A percentile compares a stretch with the other conserved stretches of the same genome.
phyloP scores from a whole-genome alignment of 2,797 vertebrate genomes.

The Rhodeus uyekii region DNA sequence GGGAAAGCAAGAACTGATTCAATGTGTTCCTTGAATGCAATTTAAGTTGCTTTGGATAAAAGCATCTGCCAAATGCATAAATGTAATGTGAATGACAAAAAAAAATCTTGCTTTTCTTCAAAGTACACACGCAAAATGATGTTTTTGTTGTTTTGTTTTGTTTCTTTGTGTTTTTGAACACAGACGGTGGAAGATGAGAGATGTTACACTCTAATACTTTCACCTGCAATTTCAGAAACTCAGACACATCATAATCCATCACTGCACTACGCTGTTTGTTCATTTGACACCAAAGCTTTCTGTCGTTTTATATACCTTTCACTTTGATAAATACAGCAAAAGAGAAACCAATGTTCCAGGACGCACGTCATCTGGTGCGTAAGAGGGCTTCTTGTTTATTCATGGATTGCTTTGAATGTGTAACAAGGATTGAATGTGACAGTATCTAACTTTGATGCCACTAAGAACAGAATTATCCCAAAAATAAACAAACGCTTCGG shows the following conservation, averaged over 20 bases:
- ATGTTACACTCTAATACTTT: slow-evolving; percentile 46
- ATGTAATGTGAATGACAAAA: too few relatives aligned
- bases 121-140: background rate
- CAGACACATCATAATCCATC: slow-evolving; percentile 70
- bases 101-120: background rate
- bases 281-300: slow-evolving; percentile 46
- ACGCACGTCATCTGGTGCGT: background rate
- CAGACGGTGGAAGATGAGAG: slow-evolving; percentile 45
- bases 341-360: slow-evolving; percentile 2
- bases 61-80: too few relatives aligned
- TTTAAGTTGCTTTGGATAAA: too few relatives aligned
- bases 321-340: slow-evolving; percentile 71
- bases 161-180: slow-evolving; percentile 38
- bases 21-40: too few relatives aligned
- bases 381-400: background rate
- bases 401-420: slow-evolving; percentile 2
- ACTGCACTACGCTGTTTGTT: slow-evolving; percentile 34
- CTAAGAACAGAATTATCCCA: background rate
- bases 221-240: slow-evolving; percentile 55
- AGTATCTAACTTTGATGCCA: background rate
- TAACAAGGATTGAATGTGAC: background rate
- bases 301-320: slow-evolving; percentile 69
- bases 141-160: slow-evolving; percentile 5
- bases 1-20: too few relatives aligned
- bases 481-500: background rate